These are phyloP conservation scores for Rhea pennata DNA, from an alignment of 2,113 vertebrate species.

Conservation along the genomic window DNA sequence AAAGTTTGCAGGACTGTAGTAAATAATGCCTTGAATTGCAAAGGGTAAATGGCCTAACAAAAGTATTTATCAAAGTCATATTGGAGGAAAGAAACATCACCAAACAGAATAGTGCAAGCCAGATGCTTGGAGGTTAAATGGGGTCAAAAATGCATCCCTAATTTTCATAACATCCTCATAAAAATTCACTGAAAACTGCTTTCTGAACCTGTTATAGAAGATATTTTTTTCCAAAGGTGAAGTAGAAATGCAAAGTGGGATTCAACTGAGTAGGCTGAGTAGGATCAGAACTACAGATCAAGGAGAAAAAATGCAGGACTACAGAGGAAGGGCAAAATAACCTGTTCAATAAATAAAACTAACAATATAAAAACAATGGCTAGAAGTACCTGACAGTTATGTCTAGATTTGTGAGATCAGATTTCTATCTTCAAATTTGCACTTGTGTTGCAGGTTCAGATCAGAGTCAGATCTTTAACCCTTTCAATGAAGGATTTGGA, in stretches of 20 bases:
- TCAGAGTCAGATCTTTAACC: constrained; percentile 24
- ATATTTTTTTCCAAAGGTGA: constrained; percentile 3
- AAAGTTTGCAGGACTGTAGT: constrained; percentile 53
- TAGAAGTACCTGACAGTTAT: constrained; percentile 1
- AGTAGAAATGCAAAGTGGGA: neutral
- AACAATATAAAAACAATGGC: neutral
- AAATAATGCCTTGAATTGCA: constrained; percentile 71
- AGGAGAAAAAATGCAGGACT: neutral
- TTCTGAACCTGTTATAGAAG: constrained; percentile 55
- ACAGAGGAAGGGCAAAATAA: constrained; percentile 4
- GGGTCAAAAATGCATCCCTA: constrained; percentile 66
- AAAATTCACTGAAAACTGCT: constrained; percentile 66
- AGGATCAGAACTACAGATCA: neutral
- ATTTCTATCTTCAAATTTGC: constrained; percentile 33
- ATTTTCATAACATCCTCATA: constrained; percentile 61
- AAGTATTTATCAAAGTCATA: constrained; percentile 64
- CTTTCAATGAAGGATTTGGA: neutral
- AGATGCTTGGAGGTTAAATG: constrained; percentile 73
- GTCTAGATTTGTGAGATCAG: constrained; percentile 16
- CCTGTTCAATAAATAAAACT: constrained; percentile 14
- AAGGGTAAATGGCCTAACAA: constrained; percentile 47
- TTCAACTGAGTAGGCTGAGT: constrained; percentile 6
- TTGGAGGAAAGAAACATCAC: constrained; percentile 49
- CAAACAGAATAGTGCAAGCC: constrained; percentile 62
- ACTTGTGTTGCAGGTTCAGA: neutral